Evolutionary conservation across 1,140 invertebrate genomes (phyloP).

Genomic region (Lepidurus packardi): DNA sequence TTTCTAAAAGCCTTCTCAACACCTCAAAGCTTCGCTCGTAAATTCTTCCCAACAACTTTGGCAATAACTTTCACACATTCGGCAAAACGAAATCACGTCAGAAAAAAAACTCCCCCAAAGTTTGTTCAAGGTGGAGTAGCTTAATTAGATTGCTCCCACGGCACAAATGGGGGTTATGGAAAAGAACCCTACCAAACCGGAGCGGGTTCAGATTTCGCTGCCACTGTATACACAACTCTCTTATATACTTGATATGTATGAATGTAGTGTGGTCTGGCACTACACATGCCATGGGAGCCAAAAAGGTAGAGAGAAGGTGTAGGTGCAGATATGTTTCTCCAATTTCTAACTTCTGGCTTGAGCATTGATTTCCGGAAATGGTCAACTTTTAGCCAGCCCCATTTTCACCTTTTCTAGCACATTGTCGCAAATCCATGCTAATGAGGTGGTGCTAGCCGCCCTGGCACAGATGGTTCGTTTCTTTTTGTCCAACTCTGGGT

Average conservation of each 20-base stretch:
- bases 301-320: neutral
- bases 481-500: neutral
- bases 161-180: neutral
- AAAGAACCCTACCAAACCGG: too few relatives aligned
- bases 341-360: neutral
- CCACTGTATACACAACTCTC: neutral
- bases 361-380: neutral
- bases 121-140: slow-evolving; percentile 9
- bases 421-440: neutral
- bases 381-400: neutral
- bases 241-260: neutral
- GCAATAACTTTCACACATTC: neutral
- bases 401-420: neutral
- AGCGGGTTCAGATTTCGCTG: too few relatives aligned
- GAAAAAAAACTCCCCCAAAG: neutral
- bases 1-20: neutral
- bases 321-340: neutral
- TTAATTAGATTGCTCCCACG: slow-evolving; percentile 10
- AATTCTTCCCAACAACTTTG: neutral
- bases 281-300: neutral
- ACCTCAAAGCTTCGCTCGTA: neutral
- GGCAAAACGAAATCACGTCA: neutral
- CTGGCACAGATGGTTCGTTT: neutral
- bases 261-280: neutral
- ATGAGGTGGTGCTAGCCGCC: neutral